Percentiles rank a stretch among this genome's conserved stretches.
Evolutionary conservation across 2,797 vertebrate species (phyloP).

Genomic region (Paedocypris micromegethes): DNA sequence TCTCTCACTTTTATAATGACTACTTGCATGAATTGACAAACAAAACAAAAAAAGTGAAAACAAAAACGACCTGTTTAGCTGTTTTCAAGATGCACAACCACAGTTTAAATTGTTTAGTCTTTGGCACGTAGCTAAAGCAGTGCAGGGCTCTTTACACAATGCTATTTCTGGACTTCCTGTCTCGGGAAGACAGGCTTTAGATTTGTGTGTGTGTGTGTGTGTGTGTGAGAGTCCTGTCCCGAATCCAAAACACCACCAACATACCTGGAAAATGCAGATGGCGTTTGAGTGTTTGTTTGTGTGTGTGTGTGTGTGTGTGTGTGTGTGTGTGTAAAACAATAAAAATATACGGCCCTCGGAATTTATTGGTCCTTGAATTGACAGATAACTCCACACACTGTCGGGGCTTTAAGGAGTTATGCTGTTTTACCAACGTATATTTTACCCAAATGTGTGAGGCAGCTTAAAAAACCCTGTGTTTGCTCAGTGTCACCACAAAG

Average conservation of each 20-base stretch:
- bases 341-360: background rate
- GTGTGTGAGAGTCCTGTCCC: constrained; percentile 16
- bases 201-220: constrained; percentile 22
- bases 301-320: background rate
- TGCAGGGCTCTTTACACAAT: constrained; percentile 33
- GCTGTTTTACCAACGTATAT: no score
- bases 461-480: background rate
- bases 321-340: no score
- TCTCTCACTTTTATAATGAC: no score
- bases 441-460: no score
- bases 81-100: constrained; percentile 17
- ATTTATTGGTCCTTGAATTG: background rate
- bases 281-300: no score
- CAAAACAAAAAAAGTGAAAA: no score
- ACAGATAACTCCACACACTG: background rate
- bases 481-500: background rate
- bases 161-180: constrained; percentile 50
- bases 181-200: constrained; percentile 44
- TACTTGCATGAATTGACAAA: no score
- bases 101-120: constrained; percentile 25
- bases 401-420: no score
- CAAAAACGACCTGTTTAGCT: constrained; percentile 1
- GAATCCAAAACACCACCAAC: constrained; percentile 8
- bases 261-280: constrained; percentile 7
- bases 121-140: constrained; percentile 23